Conservation (phyloP, 2,888 invertebrate genomes). For the Galerucella pusilla region DNA sequence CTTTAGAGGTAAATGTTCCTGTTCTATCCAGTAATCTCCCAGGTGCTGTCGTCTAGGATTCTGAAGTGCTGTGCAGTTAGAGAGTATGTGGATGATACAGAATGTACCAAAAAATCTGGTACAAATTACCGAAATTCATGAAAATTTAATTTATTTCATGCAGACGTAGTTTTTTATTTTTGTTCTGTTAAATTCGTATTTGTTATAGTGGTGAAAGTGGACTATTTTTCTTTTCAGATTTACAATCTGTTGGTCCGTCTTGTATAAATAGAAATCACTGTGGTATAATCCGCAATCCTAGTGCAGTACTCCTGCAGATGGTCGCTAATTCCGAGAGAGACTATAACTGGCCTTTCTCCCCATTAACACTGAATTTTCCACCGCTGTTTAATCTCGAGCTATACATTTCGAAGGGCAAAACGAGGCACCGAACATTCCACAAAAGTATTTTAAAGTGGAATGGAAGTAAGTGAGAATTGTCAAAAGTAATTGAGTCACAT, state of each 20-base stretch:
- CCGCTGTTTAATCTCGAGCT: constrained; percentile 46
- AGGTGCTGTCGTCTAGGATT: too few relatives aligned
- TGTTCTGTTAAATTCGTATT: neutral
- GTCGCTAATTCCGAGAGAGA: constrained; percentile 48
- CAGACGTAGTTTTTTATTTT: neutral
- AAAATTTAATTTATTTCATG: neutral
- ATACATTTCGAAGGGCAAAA: constrained; percentile 42
- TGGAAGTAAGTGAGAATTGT: constrained; percentile 48
- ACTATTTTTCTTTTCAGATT: neutral
- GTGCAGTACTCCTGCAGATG: constrained; percentile 57
- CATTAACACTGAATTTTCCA: constrained; percentile 50
- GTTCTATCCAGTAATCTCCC: too few relatives aligned
- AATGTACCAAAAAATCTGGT: neutral
- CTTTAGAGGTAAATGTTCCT: too few relatives aligned
- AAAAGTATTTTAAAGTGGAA: constrained; percentile 44
- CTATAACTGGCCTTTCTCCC: constrained; percentile 48
- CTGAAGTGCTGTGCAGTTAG: too few relatives aligned
- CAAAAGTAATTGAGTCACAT: constrained; percentile 54
- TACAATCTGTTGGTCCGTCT: neutral
- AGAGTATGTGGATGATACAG: neutral
- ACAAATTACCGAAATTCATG: neutral
- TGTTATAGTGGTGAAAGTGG: neutral
- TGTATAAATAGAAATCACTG: constrained; percentile 51
- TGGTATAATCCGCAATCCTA: constrained; percentile 55
- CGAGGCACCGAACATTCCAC: constrained; percentile 42